A percentile compares a stretch with the other conserved stretches of the same genome.
Conservation (phyloP, 2,888 invertebrate genomes). For the Agrotis puta region DNA sequence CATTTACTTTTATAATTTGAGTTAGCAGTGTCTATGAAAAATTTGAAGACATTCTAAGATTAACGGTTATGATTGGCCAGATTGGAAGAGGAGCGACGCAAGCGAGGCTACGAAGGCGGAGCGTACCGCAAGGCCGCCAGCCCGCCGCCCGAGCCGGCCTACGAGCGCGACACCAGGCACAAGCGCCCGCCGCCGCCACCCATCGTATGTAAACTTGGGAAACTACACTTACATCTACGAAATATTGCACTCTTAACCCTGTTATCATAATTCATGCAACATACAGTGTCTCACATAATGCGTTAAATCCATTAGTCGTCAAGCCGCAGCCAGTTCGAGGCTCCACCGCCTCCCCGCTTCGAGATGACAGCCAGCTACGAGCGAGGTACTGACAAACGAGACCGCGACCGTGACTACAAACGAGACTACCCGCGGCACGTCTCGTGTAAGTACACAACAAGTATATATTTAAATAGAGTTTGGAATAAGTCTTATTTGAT, state of each 20-base stretch:
- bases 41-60: not conserved
- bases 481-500: not conserved
- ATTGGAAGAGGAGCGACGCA: conserved; percentile 91
- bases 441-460: conserved; percentile 77
- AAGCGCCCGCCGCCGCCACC: conserved; percentile 83
- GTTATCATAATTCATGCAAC: too few relatives aligned
- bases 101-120: conserved; percentile 89
- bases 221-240: not conserved
- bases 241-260: not conserved
- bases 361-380: conserved; percentile 86
- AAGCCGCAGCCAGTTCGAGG: conserved; percentile 88
- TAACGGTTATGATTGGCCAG: conserved; percentile 65
- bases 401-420: conserved; percentile 88
- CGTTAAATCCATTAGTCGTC: conserved; percentile 72
- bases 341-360: conserved; percentile 91
- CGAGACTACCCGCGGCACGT: conserved; percentile 87
- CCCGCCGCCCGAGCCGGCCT: conserved; percentile 84
- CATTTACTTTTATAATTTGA: not conserved
- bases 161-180: conserved; percentile 85
- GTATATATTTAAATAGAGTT: too few relatives aligned
- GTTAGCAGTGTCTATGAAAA: not conserved
- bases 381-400: conserved; percentile 84
- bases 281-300: not conserved
- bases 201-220: conserved; percentile 66
- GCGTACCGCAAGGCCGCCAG: conserved; percentile 85